Base-by-base conservation (phyloP, 2,888 invertebrate genomes). In the Ormyrus rosae region DNA sequence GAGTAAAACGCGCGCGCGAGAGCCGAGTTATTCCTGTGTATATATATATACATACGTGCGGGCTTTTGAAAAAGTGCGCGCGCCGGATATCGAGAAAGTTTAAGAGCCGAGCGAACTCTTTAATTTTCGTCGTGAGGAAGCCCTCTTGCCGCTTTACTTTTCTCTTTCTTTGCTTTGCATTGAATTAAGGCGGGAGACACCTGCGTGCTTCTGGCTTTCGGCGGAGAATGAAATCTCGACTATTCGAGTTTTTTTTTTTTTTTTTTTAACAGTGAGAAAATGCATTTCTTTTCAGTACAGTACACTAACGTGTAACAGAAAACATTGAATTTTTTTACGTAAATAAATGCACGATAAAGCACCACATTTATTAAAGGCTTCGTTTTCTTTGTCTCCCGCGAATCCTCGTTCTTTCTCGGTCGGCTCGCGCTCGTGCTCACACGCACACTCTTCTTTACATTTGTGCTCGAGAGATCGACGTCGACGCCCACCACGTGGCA, bases 401-500 rank as follows among this genome's bases (percentile, higher is more conserved):
- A 5, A n/a, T 48, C 34, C 13, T 13, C 58, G 51, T 53, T 53
- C 46, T 45, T 19, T 56, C 19, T 51, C n/a, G 13, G n/a, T n/a
- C 51, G 7, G 19, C 68, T 13, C 13, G n/a, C 45, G 34, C 50
- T 55, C 48, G 13, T 3, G 45, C 10, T 6, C 8, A 13, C 34
- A 7, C 19, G 19, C 7, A 19, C 19, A 19, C 60, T 34, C 64
- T 34, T 34, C 34, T 34, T 34, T 34, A 34, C 34, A 34, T 34
- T 34, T 34, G 34, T 10, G 48, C 64, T n/a, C 5, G 71, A 68
- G 50, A 61, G 50, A 46, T 67, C 74, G 70, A 45, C 72, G 71
- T 46, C 67, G 60, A 74, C 79, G 68, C 56, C n/a, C 78, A 74
- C 75, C 78, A 80, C 78, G 76, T 80, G 79, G 78, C 83, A 79